Conservation (phyloP, 1,140 invertebrate genomes). For the Pseudomyrmex dendroicus region DNA sequence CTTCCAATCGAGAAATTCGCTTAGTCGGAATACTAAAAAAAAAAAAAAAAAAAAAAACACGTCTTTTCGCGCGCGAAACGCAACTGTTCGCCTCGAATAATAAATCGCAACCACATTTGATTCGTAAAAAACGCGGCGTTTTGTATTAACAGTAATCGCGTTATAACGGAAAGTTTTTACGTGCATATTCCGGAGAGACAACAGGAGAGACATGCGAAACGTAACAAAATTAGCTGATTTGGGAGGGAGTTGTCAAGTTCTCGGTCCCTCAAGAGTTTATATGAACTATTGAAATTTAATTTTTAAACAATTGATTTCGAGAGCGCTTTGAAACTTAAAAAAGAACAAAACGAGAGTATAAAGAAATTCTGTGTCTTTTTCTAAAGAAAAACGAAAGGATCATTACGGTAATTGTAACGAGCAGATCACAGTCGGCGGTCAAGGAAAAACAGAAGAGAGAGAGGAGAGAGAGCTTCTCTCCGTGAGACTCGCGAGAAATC, state of each 20-base stretch:
- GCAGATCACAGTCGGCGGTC: too few species aligned
- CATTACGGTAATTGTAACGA: too few species aligned
- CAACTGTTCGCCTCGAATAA: not conserved
- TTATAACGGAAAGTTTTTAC: not conserved
- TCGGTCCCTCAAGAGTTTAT: too few species aligned
- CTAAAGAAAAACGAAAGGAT: too few species aligned
- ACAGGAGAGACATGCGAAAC: not conserved
- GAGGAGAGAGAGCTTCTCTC: not conserved
- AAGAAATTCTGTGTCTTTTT: too few species aligned
- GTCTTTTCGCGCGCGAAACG: not conserved
- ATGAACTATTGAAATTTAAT: too few species aligned
- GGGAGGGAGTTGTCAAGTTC: too few species aligned
- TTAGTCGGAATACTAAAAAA: not conserved
- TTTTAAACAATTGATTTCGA: too few species aligned
- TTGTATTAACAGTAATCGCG: not conserved
- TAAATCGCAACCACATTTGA: not conserved
- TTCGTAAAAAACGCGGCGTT: not conserved
- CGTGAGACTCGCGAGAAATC: conserved; percentile 1
- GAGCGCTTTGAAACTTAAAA: too few species aligned
- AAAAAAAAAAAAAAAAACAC: not conserved
- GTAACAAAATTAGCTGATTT: not conserved
- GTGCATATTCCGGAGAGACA: not conserved
- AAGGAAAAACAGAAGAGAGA: not conserved
- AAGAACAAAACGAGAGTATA: too few species aligned
- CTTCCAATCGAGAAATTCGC: not conserved